phyloP scores from a whole-genome alignment of 1,140 invertebrate genomes.

The Atopsyche davidsoni region DNA sequence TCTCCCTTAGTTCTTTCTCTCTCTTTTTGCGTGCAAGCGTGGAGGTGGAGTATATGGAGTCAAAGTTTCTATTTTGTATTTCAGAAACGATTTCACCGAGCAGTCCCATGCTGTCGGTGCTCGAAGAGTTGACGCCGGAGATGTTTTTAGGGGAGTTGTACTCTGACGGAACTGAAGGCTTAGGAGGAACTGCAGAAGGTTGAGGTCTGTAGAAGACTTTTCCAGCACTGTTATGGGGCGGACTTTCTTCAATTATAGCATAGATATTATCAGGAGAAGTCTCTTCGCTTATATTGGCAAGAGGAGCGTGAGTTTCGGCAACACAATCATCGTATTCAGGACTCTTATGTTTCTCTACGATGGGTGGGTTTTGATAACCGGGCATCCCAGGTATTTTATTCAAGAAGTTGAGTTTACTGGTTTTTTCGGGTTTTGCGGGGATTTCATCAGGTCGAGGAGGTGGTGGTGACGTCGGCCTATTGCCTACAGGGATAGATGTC shows the following conservation, averaged over 20 bases:
- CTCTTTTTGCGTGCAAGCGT: slow-evolving; percentile 58
- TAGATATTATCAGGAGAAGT: slow-evolving; percentile 72
- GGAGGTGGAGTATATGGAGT: slow-evolving; percentile 78
- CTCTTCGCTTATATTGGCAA: slow-evolving; percentile 59
- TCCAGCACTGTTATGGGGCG: slow-evolving; percentile 36
- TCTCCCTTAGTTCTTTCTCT: slow-evolving; percentile 40
- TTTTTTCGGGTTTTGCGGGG: not conserved
- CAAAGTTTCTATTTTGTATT: slow-evolving; percentile 75
- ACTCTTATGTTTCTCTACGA: slow-evolving; percentile 33
- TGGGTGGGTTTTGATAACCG: slow-evolving; percentile 49
- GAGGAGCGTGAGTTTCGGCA: slow-evolving; percentile 52
- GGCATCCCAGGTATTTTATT: slow-evolving; percentile 37
- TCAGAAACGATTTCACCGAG: slow-evolving; percentile 80
- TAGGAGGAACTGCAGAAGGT: not conserved
- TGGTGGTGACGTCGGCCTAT: slow-evolving; percentile 57
- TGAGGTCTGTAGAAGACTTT: slow-evolving; percentile 31
- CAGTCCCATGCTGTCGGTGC: slow-evolving; percentile 60
- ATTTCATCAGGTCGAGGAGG: slow-evolving; percentile 54
- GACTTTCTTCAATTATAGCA: slow-evolving; percentile 75
- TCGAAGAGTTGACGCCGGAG: slow-evolving; percentile 42
- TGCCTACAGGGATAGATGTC: slow-evolving; percentile 57
- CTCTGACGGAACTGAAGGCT: slow-evolving; percentile 38
- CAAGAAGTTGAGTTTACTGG: not conserved
- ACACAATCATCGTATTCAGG: slow-evolving; percentile 72
- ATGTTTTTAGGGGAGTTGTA: slow-evolving; percentile 52